phyloP scores from a whole-genome alignment of 2,888 invertebrate genomes.

The Pterobdella sp. region DNA sequence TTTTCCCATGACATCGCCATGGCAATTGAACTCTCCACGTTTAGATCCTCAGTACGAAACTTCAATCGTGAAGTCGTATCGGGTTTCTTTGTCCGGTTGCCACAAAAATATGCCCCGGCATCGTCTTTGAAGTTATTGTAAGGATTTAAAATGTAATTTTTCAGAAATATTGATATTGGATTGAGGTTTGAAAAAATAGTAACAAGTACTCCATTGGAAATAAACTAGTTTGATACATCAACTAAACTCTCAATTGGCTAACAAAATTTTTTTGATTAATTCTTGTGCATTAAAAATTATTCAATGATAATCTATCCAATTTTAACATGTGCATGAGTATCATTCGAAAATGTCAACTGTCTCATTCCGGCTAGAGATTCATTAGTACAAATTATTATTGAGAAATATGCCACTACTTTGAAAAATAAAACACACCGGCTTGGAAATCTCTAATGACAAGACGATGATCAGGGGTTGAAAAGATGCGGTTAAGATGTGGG shows the following conservation, averaged over 20 bases:
- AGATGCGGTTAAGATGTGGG: conserved; percentile 36
- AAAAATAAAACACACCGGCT: conserved; percentile 9
- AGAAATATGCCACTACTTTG: not conserved
- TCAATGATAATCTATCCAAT: too few species aligned
- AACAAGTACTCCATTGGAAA: too few species aligned
- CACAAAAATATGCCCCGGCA: conserved; percentile 27
- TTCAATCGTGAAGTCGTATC: not conserved
- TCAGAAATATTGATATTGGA: too few species aligned
- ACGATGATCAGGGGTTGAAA: conserved; percentile 37
- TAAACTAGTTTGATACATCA: too few species aligned
- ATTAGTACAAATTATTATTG: not conserved
- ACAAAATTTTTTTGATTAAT: too few species aligned
- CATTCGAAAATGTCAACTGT: too few species aligned
- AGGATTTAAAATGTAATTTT: too few species aligned
- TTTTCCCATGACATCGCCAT: conserved; percentile 25
- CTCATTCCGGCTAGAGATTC: too few species aligned
- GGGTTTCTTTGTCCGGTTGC: not conserved
- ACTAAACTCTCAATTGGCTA: too few species aligned
- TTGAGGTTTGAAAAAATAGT: too few species aligned
- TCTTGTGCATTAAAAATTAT: too few species aligned
- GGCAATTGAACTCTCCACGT: conserved; percentile 20
- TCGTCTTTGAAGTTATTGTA: conserved; percentile 13
- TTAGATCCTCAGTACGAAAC: not conserved
- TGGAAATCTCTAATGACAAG: conserved; percentile 36
- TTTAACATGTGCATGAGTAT: too few species aligned